Evolutionary conservation across 2,888 invertebrate genomes (phyloP).

Genomic region (Cosmia pyralina): DNA sequence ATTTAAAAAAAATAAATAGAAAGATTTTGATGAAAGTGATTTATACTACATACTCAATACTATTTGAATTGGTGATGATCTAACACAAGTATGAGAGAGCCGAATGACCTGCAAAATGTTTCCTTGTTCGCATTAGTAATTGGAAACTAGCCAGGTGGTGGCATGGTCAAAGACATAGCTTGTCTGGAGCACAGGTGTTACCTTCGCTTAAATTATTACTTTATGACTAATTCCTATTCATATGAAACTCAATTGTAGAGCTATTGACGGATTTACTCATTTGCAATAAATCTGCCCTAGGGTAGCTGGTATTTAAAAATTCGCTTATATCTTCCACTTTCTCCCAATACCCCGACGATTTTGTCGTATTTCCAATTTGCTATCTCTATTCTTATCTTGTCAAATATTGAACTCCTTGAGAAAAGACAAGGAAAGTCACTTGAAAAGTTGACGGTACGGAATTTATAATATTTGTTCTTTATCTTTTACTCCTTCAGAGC

Average conservation of each 20-base stretch:
- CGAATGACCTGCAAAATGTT: constrained; percentile 61
- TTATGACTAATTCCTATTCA: constrained; percentile 33
- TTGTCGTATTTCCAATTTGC: neutral
- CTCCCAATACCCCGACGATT: neutral
- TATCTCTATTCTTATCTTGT: neutral
- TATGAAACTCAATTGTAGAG: constrained; percentile 4
- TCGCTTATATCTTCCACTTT: too few species aligned
- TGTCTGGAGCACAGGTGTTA: constrained; percentile 52
- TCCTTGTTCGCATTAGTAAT: constrained; percentile 66
- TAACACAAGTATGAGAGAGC: constrained; percentile 55
- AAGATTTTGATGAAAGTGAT: constrained; percentile 9
- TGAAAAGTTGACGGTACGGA: neutral
- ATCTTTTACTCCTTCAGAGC: constrained; percentile 10
- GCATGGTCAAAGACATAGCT: constrained; percentile 69
- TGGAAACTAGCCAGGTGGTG: constrained; percentile 73
- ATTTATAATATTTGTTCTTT: neutral
- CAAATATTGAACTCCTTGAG: neutral
- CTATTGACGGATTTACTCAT: too few species aligned
- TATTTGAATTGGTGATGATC: constrained; percentile 36
- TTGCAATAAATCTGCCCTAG: neutral
- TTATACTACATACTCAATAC: neutral
- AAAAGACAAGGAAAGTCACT: neutral
- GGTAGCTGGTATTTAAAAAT: neutral
- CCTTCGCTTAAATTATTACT: constrained; percentile 37
- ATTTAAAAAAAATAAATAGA: neutral